Evolutionary conservation across 2,113 vertebrate genomes (phyloP).

Genomic region (Xenus cinereus): DNA sequence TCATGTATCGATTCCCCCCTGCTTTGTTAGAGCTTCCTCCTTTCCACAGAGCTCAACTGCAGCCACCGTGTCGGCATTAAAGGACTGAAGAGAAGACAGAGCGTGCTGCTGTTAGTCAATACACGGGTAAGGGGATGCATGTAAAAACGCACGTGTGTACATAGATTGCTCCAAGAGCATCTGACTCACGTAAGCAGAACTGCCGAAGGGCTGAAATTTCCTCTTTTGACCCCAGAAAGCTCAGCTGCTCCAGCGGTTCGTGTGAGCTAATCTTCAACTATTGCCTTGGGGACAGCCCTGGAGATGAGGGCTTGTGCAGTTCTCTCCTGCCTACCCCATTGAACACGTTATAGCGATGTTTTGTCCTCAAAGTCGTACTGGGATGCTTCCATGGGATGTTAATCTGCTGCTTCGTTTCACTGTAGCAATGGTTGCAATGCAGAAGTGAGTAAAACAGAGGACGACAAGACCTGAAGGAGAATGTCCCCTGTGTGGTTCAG

Average conservation of each 20-base stretch:
- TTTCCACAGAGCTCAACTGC: background rate
- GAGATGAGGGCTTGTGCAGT: background rate
- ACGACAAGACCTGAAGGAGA: background rate
- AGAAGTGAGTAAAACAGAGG: background rate
- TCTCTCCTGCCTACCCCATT: background rate
- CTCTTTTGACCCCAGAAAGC: background rate
- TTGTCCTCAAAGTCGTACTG: background rate
- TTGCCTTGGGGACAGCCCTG: background rate
- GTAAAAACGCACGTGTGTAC: background rate
- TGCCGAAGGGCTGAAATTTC: background rate
- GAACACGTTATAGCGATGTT: background rate
- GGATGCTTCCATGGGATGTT: background rate
- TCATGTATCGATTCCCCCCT: slow-evolving; percentile 19
- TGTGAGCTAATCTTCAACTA: background rate
- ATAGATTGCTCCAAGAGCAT: background rate
- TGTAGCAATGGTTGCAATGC: background rate
- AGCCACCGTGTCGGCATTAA: background rate
- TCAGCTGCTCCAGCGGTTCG: background rate
- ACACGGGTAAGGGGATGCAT: background rate
- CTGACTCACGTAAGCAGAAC: background rate
- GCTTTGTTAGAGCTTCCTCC: slow-evolving; percentile 20
- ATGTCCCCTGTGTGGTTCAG: background rate
- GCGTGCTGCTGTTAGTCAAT: background rate
- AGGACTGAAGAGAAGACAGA: background rate
- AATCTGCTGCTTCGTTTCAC: background rate